Evolutionary conservation across 1,140 invertebrate species (phyloP), one percentile per base, ranked within the genome.

Genomic region (Leptopilina clavipes): DNA sequence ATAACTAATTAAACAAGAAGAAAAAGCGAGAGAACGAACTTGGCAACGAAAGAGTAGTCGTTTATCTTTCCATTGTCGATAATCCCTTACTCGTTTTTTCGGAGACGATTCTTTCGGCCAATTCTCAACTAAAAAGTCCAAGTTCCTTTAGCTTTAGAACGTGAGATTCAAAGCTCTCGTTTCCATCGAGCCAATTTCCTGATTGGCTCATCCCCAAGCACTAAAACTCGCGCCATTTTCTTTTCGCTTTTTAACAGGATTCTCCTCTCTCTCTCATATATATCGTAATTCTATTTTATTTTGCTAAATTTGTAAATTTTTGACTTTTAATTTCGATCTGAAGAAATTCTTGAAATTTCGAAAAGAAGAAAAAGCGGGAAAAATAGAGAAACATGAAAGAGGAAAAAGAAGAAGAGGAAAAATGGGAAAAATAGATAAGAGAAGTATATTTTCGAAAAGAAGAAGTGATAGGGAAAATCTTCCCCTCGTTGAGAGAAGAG

Each of bases 81-180:
- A 65, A 65, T 65, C 59, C 59, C 25, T 65, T 65, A 65, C 59
- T 37, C 59, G 59, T 65, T 65, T 65, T n/a, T 65, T 65, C 25
- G 59, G 59, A 65, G 59, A 65, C 59, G 59, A 65, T 65, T 65
- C 59, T 65, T 65, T 65, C 25, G 25, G 8, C 59, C 59, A 31
- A 65, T 65, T 65, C 25, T 65, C 59, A 37, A 65, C 59, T 65
- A 31, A 22, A n/a, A 65, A 22, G 59, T 37, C 59, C 12, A 65
- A 65, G 59, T 65, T 65, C 19, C 19, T 59, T 65, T 65, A 65
- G 59, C 22, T n/a, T 59, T 65, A 31, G 25, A 22, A 65, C 59
- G 12, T 65, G 59, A 14, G 59, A 65, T 65, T 65, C 59, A 65
- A 65, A 65, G 59, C 59, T 65, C 59, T 31, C 22, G 22, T 65